Conservation (phyloP, 2,797 vertebrate species). For the Bufotes viridis region DNA sequence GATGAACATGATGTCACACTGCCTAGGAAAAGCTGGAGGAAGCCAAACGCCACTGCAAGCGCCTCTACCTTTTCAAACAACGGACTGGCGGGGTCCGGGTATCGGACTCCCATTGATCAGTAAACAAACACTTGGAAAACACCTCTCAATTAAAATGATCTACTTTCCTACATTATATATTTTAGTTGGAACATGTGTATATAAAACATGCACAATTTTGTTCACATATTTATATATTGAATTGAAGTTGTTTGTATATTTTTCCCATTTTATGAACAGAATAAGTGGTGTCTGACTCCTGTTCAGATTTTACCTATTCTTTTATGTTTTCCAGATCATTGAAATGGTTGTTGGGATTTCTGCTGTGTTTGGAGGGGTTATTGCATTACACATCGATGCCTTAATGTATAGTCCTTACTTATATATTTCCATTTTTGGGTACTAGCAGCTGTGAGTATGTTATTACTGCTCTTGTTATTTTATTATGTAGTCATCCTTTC, state of each 20-base stretch:
- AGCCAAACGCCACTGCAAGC: no score
- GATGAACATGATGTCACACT: no score
- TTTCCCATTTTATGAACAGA: not conserved
- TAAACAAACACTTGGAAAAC: no score
- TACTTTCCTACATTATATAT: no score
- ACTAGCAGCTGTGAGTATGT: conserved; percentile 89
- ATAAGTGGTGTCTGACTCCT: not conserved
- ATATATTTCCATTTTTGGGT: conserved; percentile 96
- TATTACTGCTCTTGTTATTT: not conserved
- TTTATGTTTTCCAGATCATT: conserved; percentile 80
- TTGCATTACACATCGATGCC: conserved; percentile 94
- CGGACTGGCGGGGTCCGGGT: no score
- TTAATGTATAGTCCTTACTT: conserved; percentile 87
- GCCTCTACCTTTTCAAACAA: no score
- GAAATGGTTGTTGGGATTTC: conserved; percentile 93
- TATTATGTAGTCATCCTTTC: not conserved
- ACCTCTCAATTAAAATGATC: no score
- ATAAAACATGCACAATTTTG: no score
- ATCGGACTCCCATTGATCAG: no score
- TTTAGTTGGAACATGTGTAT: no score
- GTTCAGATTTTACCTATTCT: not conserved
- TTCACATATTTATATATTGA: no score
- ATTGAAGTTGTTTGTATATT: not conserved
- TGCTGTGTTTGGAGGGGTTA: conserved; percentile 93
- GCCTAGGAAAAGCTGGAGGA: no score